Conservation (phyloP, 2,888 invertebrate genomes). For the Gortyna flavago region DNA sequence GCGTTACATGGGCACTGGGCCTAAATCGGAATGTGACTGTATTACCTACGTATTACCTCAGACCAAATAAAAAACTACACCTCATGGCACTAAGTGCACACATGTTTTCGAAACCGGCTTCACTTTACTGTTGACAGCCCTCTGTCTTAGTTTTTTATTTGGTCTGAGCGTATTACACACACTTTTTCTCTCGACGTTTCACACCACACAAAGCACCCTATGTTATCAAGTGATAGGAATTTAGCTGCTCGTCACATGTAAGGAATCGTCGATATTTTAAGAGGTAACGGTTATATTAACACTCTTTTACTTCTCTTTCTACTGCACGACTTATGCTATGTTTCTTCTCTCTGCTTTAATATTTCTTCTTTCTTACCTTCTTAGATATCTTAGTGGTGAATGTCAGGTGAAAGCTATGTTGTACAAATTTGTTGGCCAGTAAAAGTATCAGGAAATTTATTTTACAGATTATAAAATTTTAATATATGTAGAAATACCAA, state of each 20-base stretch:
- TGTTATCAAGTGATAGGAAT: constrained; percentile 6
- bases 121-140: no score
- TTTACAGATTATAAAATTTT: constrained; percentile 5
- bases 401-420: constrained; percentile 67
- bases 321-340: constrained; percentile 68
- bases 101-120: no score
- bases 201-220: constrained; percentile 29
- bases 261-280: constrained; percentile 2
- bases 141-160: no score
- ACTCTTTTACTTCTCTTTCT: constrained; percentile 43
- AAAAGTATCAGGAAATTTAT: constrained; percentile 20
- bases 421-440: constrained; percentile 24
- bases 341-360: constrained; percentile 58
- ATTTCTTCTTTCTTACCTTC: constrained; percentile 42
- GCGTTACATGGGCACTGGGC: neutral
- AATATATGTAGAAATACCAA: neutral
- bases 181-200: constrained; percentile 15
- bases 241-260: constrained; percentile 18
- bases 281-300: constrained; percentile 51
- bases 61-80: no score
- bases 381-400: constrained; percentile 55
- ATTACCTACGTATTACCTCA: constrained; percentile 18
- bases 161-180: constrained; percentile 2
- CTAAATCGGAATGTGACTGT: constrained; percentile 10
- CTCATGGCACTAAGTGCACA: no score